Evolutionary conservation across 2,888 invertebrate genomes (phyloP).

Genomic region (Reticulitermes lucifugus): DNA sequence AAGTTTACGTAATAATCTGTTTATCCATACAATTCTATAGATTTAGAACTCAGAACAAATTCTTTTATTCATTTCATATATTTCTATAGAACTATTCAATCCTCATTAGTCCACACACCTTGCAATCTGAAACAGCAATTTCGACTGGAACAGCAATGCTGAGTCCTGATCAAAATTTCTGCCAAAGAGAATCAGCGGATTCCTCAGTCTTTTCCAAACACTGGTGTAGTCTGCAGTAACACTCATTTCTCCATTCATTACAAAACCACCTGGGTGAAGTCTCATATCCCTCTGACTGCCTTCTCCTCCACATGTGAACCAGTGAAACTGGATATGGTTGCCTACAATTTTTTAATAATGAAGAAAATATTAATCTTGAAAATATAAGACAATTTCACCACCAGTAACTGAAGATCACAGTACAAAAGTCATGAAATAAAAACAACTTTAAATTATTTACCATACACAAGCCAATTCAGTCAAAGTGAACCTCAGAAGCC

Average conservation of each 20-base stretch:
- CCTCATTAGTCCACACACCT: not conserved
- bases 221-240: not conserved
- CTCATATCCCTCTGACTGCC: not conserved
- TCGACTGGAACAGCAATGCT: slow-evolving; percentile 14
- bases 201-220: not conserved
- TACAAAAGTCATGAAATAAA: too few species aligned
- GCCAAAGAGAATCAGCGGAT: slow-evolving; percentile 27
- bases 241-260: slow-evolving; percentile 13
- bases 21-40: too few species aligned
- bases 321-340: not conserved
- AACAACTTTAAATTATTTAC: too few species aligned
- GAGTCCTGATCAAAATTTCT: slow-evolving; percentile 31
- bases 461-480: too few species aligned
- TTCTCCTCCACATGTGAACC: slow-evolving; percentile 28
- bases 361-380: not conserved
- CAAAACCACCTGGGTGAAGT: not conserved
- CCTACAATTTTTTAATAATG: not conserved
- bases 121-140: slow-evolving; percentile 33
- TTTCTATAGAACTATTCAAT: too few species aligned
- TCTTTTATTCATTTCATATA: too few species aligned
- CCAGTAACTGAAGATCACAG: too few species aligned
- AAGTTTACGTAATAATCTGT: too few species aligned
- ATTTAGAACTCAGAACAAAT: too few species aligned
- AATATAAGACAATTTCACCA: too few species aligned
- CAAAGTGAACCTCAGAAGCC: too few species aligned